Conservation (phyloP, 2,888 invertebrate genomes). For the Steromphala cineraria region DNA sequence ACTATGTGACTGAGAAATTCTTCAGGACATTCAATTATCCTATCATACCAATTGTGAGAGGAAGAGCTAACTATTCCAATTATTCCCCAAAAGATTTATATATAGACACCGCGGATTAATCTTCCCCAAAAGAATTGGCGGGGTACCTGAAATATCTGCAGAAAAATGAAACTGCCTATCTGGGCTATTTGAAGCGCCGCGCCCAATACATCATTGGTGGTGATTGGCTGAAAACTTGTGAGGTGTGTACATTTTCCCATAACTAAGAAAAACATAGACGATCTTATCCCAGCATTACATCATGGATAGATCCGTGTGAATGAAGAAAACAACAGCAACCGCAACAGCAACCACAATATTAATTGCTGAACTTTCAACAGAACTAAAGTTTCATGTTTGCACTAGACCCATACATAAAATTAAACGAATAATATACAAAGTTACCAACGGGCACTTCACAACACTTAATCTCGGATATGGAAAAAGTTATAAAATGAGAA, state of each 20-base stretch:
- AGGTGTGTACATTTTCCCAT: neutral
- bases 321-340: neutral
- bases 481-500: too few relatives aligned
- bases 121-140: conserved; percentile 19
- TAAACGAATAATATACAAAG: too few relatives aligned
- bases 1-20: conserved; percentile 57
- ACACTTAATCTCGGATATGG: too few relatives aligned
- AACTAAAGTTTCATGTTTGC: too few relatives aligned
- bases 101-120: conserved; percentile 31
- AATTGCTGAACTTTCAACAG: too few relatives aligned
- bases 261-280: neutral
- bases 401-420: too few relatives aligned
- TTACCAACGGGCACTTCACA: too few relatives aligned
- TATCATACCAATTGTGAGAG: conserved; percentile 38
- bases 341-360: neutral
- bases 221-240: neutral
- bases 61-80: conserved; percentile 35
- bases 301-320: neutral
- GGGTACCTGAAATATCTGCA: conserved; percentile 23
- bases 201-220: neutral
- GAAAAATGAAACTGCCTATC: conserved; percentile 18
- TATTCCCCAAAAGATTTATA: conserved; percentile 29
- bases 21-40: conserved; percentile 35
- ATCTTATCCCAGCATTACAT: neutral
- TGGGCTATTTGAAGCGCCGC: neutral